Percentiles rank a stretch among this genome's conserved stretches.
These are phyloP conservation scores for Atta colombica DNA, from an alignment of 1,140 invertebrate species.

Conservation along the genomic window DNA sequence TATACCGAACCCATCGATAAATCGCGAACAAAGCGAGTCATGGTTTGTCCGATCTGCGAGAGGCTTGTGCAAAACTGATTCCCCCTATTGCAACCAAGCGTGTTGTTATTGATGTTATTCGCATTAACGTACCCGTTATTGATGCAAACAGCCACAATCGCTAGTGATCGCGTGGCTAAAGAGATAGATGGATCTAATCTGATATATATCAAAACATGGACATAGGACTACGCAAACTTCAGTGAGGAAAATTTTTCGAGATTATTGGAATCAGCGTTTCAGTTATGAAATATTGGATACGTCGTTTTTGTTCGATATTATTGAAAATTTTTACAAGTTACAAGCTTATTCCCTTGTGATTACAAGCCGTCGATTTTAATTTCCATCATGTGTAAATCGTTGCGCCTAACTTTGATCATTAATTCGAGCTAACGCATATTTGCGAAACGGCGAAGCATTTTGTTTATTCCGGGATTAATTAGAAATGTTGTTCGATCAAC, in stretches of 20 bases:
- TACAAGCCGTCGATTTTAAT: constrained; percentile 12
- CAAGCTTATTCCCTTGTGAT: background rate
- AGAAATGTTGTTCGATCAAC: constrained; percentile 62
- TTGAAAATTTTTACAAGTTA: constrained; percentile 19
- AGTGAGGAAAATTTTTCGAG: background rate
- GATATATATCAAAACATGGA: background rate
- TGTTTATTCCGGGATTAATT: constrained; percentile 72
- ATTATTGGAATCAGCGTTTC: background rate
- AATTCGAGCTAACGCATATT: constrained; percentile 60
- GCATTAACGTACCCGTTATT: constrained; percentile 40
- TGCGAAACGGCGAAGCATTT: constrained; percentile 62
- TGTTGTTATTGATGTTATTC: constrained; percentile 74
- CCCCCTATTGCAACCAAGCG: constrained; percentile 42
- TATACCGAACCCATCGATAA: constrained; percentile 71
- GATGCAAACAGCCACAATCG: constrained; percentile 67
- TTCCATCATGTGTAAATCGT: constrained; percentile 29
- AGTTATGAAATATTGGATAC: background rate
- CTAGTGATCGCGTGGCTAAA: constrained; percentile 19
- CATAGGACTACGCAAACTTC: background rate
- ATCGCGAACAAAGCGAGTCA: constrained; percentile 72
- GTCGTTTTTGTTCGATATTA: background rate
- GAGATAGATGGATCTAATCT: constrained; percentile 25
- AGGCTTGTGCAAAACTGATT: constrained; percentile 67
- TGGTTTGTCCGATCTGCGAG: constrained; percentile 74
- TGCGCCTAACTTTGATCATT: constrained; percentile 54